phyloP scores from a whole-genome alignment of 2,113 vertebrate species.

The Rhinoptilus africanus region DNA sequence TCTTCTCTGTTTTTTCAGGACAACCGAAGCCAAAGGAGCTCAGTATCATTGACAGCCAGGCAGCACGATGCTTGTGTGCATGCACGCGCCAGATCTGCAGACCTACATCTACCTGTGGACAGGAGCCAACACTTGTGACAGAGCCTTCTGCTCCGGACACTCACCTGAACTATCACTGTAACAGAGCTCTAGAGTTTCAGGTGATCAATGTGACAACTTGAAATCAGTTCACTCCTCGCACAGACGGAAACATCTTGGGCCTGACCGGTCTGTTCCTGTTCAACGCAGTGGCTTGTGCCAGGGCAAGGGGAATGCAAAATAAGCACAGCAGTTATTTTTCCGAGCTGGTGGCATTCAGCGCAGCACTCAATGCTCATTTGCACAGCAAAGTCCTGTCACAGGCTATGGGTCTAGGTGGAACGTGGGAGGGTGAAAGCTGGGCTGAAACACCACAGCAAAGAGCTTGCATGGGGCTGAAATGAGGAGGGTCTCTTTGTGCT shows the following conservation, averaged over 20 bases:
- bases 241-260: background rate
- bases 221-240: background rate
- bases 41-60: background rate
- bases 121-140: background rate
- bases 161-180: background rate
- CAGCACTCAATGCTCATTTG: background rate
- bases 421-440: background rate
- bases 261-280: background rate
- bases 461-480: background rate
- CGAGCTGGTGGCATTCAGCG: background rate
- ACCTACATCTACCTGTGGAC: background rate
- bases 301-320: background rate
- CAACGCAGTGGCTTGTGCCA: background rate
- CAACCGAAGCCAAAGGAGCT: background rate
- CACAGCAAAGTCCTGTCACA: background rate
- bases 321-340: background rate
- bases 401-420: background rate
- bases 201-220: background rate
- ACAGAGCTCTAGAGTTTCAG: background rate
- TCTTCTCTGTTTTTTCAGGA: background rate
- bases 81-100: background rate
- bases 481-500: background rate
- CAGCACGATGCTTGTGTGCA: background rate
- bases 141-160: background rate
- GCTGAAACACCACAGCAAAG: background rate